Evolutionary conservation across 2,888 invertebrate species (phyloP).

Genomic region (Oxytorus armatus): DNA sequence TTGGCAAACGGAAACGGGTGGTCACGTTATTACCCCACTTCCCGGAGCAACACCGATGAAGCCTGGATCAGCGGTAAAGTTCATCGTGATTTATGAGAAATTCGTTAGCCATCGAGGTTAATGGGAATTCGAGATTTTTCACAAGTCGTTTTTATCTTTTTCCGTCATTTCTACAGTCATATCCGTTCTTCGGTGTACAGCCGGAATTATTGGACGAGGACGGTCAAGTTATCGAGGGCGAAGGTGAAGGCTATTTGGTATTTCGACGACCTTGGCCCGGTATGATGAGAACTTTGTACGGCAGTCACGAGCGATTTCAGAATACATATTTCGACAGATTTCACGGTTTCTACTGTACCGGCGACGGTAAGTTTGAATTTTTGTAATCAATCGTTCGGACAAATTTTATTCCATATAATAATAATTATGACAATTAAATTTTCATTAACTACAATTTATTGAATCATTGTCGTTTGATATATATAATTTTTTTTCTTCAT

Average conservation of each 20-base stretch:
- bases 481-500: slow-evolving; percentile 12
- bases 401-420: too few species aligned
- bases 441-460: too few species aligned
- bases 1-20: slow-evolving; percentile 99
- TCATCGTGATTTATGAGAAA: slow-evolving; percentile 69
- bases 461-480: too few species aligned
- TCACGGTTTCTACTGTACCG: slow-evolving; percentile 98
- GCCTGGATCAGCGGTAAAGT: slow-evolving; percentile 97
- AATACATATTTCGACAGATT: slow-evolving; percentile 98
- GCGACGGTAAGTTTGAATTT: slow-evolving; percentile 97
- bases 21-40: slow-evolving; percentile 97
- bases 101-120: background rate
- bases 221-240: slow-evolving; percentile 93
- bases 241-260: slow-evolving; percentile 97
- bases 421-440: too few species aligned
- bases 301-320: slow-evolving; percentile 95
- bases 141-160: slow-evolving; percentile 23
- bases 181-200: slow-evolving; percentile 98
- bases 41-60: slow-evolving; percentile 99
- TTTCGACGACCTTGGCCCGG: slow-evolving; percentile 99
- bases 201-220: slow-evolving; percentile 95
- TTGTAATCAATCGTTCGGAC: too few species aligned
- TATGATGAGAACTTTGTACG: slow-evolving; percentile 97
- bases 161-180: slow-evolving; percentile 88
- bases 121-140: too few species aligned